Evolutionary conservation across 2,113 vertebrate species (phyloP).

Genomic region (Chauna torquata): DNA sequence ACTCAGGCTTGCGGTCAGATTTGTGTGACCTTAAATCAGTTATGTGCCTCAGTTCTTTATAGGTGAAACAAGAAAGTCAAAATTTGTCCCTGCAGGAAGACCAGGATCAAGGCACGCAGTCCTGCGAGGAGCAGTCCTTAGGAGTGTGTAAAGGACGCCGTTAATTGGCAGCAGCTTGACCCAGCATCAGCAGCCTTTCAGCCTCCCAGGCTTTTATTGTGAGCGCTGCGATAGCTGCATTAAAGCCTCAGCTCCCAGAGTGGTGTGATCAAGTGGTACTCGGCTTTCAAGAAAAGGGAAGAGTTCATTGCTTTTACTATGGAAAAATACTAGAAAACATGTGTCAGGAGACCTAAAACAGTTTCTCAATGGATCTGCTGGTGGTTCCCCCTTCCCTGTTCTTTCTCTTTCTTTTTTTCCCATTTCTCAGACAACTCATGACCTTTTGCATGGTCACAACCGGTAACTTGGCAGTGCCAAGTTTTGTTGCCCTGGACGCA

Average conservation of each 20-base stretch:
- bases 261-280: neutral
- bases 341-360: neutral
- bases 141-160: neutral
- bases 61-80: neutral
- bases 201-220: rapidly evolving
- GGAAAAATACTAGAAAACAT: neutral
- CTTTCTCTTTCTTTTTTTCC: neutral
- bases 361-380: neutral
- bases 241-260: neutral
- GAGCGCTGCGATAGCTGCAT: neutral
- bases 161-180: neutral
- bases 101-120: too few species aligned
- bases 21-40: neutral
- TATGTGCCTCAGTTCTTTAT: neutral
- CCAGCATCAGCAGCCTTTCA: neutral
- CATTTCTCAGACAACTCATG: neutral
- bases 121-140: neutral
- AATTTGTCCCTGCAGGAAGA: neutral
- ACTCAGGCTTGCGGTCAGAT: neutral
- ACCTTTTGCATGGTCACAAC: neutral
- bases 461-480: neutral
- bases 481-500: neutral
- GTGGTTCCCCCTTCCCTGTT: neutral
- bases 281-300: neutral
- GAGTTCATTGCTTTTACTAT: neutral